These are phyloP conservation scores for Drosophila longiperda DNA, from an alignment of 2,888 invertebrate genomes.

Conservation along the genomic window DNA sequence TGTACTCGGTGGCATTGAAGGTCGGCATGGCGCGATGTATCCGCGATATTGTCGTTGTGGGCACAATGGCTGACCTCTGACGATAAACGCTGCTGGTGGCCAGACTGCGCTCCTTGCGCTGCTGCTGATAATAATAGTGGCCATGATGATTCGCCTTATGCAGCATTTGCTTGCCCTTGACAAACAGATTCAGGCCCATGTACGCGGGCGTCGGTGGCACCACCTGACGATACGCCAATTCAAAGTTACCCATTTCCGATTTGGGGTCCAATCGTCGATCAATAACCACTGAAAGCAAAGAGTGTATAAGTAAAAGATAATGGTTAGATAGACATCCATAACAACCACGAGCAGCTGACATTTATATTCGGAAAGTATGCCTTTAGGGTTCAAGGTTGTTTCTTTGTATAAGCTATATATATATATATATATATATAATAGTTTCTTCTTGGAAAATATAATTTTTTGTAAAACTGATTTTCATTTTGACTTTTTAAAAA, in stretches of 20 bases:
- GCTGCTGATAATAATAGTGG: slow-evolving; percentile 65
- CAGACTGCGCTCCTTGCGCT: slow-evolving; percentile 76
- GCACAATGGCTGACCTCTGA: slow-evolving; percentile 64
- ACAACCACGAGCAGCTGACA: background rate
- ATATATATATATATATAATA: too few relatives aligned
- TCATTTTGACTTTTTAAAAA: too few relatives aligned
- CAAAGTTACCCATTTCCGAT: slow-evolving; percentile 93
- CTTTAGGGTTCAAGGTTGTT: too few relatives aligned
- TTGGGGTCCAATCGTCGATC: slow-evolving; percentile 90
- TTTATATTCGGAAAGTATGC: background rate
- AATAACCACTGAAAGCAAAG: slow-evolving; percentile 88
- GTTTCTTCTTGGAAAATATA: too few relatives aligned
- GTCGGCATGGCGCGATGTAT: slow-evolving; percentile 82
- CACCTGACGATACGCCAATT: slow-evolving; percentile 91
- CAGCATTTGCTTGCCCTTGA: slow-evolving; percentile 84
- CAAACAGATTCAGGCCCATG: slow-evolving; percentile 87
- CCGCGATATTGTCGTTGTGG: slow-evolving; percentile 67
- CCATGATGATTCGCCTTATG: slow-evolving; percentile 70
- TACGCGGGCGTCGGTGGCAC: slow-evolving; percentile 93
- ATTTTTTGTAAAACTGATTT: too few relatives aligned
- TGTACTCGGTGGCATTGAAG: slow-evolving; percentile 82
- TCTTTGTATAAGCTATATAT: background rate
- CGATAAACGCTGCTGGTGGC: slow-evolving; percentile 70
- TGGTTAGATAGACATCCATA: background rate
- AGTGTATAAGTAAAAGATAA: background rate